phyloP scores from a whole-genome alignment of 2,797 vertebrate species.

The Neosalanx taihuensis region DNA sequence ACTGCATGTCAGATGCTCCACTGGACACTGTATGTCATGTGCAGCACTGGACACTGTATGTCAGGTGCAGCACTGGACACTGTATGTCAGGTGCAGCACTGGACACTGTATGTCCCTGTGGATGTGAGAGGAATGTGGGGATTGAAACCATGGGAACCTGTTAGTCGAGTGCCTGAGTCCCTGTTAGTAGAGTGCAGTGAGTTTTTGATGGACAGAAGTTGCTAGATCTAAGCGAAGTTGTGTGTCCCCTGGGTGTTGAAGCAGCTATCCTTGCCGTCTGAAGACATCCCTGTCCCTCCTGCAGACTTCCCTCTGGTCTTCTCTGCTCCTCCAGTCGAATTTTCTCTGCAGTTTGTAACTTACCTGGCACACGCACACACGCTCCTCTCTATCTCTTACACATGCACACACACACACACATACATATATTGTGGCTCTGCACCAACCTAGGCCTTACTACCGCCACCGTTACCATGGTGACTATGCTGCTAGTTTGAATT shows the following conservation, averaged over 20 bases:
- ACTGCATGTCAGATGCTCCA: too few relatives aligned
- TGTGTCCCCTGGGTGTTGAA: not conserved
- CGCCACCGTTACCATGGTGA: slow-evolving; percentile 81
- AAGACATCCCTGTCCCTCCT: slow-evolving; percentile 13
- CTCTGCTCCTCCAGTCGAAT: slow-evolving; percentile 35
- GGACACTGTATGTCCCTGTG: too few relatives aligned
- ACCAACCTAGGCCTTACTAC: slow-evolving; percentile 73
- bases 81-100: too few relatives aligned
- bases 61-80: too few relatives aligned
- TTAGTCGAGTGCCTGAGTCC: too few relatives aligned
- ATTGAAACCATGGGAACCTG: not conserved
- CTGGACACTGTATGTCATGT: too few relatives aligned
- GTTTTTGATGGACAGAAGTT: slow-evolving; percentile 4
- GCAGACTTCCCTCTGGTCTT: slow-evolving; percentile 9
- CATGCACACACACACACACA: slow-evolving; percentile 20
- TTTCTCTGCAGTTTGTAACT: slow-evolving; percentile 35
- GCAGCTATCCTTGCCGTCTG: slow-evolving; percentile 14
- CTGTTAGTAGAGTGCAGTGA: too few relatives aligned
- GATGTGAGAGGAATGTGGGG: too few relatives aligned
- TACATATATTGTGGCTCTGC: slow-evolving; percentile 59
- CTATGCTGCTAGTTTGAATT: slow-evolving; percentile 81
- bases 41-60: too few relatives aligned
- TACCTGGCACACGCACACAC: slow-evolving; percentile 22
- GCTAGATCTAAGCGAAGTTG: slow-evolving; percentile 5
- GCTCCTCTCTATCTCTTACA: not conserved